Evolutionary conservation across 2,113 vertebrate genomes (phyloP).

Genomic region (Pluvianellus socialis): DNA sequence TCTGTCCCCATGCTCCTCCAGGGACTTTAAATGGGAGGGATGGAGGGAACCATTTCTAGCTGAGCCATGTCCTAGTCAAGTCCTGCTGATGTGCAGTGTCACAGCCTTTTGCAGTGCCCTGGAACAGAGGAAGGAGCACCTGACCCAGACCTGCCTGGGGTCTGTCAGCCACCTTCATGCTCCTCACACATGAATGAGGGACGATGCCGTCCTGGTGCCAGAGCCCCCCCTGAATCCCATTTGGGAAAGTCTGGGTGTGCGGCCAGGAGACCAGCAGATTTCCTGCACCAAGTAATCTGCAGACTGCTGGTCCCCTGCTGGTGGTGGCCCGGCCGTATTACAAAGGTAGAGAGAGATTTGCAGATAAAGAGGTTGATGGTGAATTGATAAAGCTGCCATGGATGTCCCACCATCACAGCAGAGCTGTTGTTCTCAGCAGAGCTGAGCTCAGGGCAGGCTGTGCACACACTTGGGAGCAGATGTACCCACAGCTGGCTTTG

Average conservation of each 20-base stretch:
- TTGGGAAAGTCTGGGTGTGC: not conserved
- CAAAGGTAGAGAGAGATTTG: not conserved
- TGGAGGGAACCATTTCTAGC: not conserved
- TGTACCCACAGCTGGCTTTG: not conserved
- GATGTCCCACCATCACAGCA: not conserved
- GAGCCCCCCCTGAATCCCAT: not conserved
- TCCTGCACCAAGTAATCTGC: not conserved
- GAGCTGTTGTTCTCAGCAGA: not conserved
- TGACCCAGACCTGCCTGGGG: not conserved
- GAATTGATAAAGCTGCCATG: not conserved
- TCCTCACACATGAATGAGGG: too few relatives aligned
- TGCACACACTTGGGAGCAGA: not conserved
- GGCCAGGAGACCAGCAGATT: not conserved
- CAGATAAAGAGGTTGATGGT: not conserved
- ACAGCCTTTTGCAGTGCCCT: not conserved
- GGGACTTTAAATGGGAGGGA: not conserved
- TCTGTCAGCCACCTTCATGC: not conserved
- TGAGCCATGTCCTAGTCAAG: not conserved
- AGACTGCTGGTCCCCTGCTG: not conserved
- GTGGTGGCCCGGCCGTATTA: too few relatives aligned
- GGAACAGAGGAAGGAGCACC: not conserved
- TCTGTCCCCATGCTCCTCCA: not conserved
- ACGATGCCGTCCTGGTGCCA: not conserved
- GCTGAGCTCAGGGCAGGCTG: not conserved
- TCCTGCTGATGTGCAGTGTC: not conserved